Base-by-base conservation (phyloP, 2,888 invertebrate genomes). In the Clepsis dumicolana region DNA sequence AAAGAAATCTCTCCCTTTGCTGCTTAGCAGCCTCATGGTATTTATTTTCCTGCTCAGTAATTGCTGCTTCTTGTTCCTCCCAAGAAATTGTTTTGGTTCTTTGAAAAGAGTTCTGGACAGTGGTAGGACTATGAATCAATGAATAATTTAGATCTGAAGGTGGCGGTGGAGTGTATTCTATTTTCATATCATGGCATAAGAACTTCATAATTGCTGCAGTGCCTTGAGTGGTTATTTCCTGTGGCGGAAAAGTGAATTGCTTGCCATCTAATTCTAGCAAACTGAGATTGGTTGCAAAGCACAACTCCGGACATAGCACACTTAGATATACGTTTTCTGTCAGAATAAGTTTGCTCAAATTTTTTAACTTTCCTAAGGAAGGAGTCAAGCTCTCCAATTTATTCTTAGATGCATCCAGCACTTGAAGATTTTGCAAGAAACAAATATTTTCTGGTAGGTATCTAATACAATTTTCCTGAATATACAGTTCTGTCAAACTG, bases 351-450 rank as follows among this genome's bases (percentile, higher is more conserved):
- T 90, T 94, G 72, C 91, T 94, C 65, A 97, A 90, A 72, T 90
- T 93, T 74, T 89, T 93, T 75, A 97, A 89, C 73, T 95, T 91
- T 62, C 96, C 96, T 44, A 97, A 84, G 68, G 93, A 87, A 41
- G 95, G 91, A 65, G 96, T 96, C 73, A 97, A 86, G 70, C 86
- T 86, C 81, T 94, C 95, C 59, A 97, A 88, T 76, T 92, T 94
- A 89, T 98, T 98, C 76, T 94, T 94, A 32, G 97, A 96, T 38
- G 96, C 87, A 94, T 97, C 95, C 70, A 97, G 89, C 74, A 96
- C 89, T 84, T 94, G 94, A 72, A 98, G 92, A 73, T 94, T 94
- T 72, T 89, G 89, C 77, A 97, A 89, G 71, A 91, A 88, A 75
- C 95, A 94, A 79, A 98, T 94, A 73, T 94, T 94, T 70, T 95